A percentile compares a stretch with the other conserved stretches of the same genome.
Evolutionary conservation across 2,113 vertebrate species (phyloP).

Genomic region (Rhipidura dahli): DNA sequence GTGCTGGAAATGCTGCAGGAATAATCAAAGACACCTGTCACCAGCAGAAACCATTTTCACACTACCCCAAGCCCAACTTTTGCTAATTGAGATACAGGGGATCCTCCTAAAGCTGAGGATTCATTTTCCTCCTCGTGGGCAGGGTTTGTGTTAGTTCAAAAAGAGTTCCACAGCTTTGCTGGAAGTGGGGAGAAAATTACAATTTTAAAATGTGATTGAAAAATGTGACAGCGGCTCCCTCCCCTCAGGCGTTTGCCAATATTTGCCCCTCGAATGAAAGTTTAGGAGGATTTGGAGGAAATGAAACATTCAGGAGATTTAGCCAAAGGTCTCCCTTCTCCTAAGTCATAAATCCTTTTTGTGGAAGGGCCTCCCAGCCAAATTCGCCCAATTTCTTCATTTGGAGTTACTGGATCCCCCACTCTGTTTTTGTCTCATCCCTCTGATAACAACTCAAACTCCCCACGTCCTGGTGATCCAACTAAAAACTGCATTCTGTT

Average conservation of each 20-base stretch:
- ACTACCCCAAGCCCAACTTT: not conserved
- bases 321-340: not conserved
- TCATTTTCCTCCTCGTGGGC: not conserved
- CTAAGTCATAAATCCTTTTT: not conserved
- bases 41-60: not conserved
- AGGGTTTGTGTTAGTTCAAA: not conserved
- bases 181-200: not conserved
- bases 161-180: not conserved
- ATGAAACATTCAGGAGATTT: slow-evolving; percentile 31
- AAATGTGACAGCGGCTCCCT: not conserved
- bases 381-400: not conserved
- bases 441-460: not conserved
- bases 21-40: not conserved
- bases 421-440: not conserved
- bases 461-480: not conserved
- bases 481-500: not conserved
- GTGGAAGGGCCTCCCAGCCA: not conserved
- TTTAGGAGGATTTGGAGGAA: slow-evolving; percentile 44
- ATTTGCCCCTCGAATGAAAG: slow-evolving; percentile 26
- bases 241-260: not conserved
- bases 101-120: not conserved
- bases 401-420: not conserved
- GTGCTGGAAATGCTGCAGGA: not conserved
- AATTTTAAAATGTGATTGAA: not conserved
- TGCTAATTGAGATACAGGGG: not conserved